phyloP scores from a whole-genome alignment of 2,888 invertebrate species.

The Acronicta psi region DNA sequence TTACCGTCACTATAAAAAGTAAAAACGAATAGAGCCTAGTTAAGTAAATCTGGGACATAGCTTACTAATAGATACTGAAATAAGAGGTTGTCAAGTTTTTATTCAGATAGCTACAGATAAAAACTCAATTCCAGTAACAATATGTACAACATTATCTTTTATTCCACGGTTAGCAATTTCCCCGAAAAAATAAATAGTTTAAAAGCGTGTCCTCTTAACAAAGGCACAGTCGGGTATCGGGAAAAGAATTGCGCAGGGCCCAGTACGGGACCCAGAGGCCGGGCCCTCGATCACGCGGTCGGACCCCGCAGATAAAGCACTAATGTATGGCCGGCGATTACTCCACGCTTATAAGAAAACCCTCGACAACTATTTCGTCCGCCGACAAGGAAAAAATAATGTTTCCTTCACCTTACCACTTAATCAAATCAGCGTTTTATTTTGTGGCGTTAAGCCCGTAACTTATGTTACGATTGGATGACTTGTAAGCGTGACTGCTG shows the following conservation, averaged over 20 bases:
- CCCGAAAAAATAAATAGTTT: neutral
- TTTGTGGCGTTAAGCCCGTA: neutral
- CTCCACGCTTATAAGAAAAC: constrained; percentile 41
- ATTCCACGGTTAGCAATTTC: neutral
- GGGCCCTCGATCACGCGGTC: constrained; percentile 36
- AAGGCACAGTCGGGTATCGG: constrained; percentile 19
- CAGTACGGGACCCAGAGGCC: neutral
- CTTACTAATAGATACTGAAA: too few species aligned
- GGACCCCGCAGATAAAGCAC: constrained; percentile 46
- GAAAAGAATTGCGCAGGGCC: constrained; percentile 23
- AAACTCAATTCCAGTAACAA: neutral
- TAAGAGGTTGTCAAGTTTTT: too few species aligned
- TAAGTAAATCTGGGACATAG: too few species aligned
- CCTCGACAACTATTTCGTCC: constrained; percentile 37
- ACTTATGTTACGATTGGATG: too few species aligned
- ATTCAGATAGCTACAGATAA: neutral
- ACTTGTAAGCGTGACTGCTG: too few species aligned
- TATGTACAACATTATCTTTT: neutral
- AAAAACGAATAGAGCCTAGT: too few species aligned
- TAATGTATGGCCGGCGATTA: constrained; percentile 54
- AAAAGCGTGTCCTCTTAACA: constrained; percentile 17
- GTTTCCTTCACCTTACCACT: constrained; percentile 18
- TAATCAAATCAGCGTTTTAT: constrained; percentile 15
- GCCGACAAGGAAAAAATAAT: constrained; percentile 20
- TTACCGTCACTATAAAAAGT: too few species aligned